Base-by-base conservation (phyloP, 1,140 invertebrate species). In the Apis cerana region DNA sequence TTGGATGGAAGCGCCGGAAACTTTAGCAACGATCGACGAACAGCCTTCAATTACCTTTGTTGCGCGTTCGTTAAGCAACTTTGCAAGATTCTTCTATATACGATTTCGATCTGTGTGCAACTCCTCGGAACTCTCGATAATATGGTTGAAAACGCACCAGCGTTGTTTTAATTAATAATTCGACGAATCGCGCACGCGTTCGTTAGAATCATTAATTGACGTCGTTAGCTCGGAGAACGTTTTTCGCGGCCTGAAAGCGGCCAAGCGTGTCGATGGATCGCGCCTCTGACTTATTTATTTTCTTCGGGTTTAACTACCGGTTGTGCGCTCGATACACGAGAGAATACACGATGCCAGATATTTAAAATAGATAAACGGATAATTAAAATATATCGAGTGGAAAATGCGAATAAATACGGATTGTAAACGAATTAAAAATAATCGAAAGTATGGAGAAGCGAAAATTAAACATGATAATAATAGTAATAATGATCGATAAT, bases 1-100 rank as follows among this genome's bases (percentile, higher is more conserved):
- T 33, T 61, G 21, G 27, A 72, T 21, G 33, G 48, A 59, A n/a
- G 48, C 17, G 50, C 72, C 80, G 80, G 80, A 81, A 81, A 43
- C 71, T 81, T 82, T 76, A 68, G 72, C 80, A 82, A 82, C 74
- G 27, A 62, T 21, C 15, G 21, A 10, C 7, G 7, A 15, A 2
- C 21, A 76, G 48, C 74, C 54, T 76, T 76, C 74, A 69, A 82
- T 82, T 76, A 76, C 19, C 61, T 43, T 59, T 17, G 54, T 81
- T 81, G 68, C 72, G 62, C 48, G 64, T 82, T 59, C 23, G 64
- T 82, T 82, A 23, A 56, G 74, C 74, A 82, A 82, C 56, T 56
- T 10, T 43, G 52, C 8, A 61, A 72, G 23, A 59, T 52, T 17
- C 52, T 15, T 56, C 7, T 21, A 9, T 33, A 17, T 21, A 13